Percentiles rank a stretch among this genome's conserved stretches.
These are phyloP conservation scores for pig (Sus scrofa) DNA, from an alignment of 2,113 vertebrate species.

Conservation along the genomic window T2T-Sscrofa CM000814.6:67921001-67921500, in stretches of 20 bases:
- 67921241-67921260: not conserved
- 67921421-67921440: not conserved
- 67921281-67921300: not conserved
- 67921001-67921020: accelerated
- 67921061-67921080: not conserved
- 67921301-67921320: not conserved
- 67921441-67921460: not conserved
- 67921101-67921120: not conserved
- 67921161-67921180: not conserved
- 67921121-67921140: not conserved
- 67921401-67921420: not conserved
- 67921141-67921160: not conserved
- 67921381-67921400: not conserved
- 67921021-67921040: accelerated
- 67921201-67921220: accelerated
- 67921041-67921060: not conserved
- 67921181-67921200: not conserved
- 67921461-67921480: not conserved
- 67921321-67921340: not conserved
- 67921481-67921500: not conserved
- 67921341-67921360: not conserved
- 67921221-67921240: no score
- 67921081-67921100: not conserved
- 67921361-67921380: not conserved
- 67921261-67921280: no score